phyloP scores from a whole-genome alignment of 2,888 invertebrate species.

The Cabera pusaria region DNA sequence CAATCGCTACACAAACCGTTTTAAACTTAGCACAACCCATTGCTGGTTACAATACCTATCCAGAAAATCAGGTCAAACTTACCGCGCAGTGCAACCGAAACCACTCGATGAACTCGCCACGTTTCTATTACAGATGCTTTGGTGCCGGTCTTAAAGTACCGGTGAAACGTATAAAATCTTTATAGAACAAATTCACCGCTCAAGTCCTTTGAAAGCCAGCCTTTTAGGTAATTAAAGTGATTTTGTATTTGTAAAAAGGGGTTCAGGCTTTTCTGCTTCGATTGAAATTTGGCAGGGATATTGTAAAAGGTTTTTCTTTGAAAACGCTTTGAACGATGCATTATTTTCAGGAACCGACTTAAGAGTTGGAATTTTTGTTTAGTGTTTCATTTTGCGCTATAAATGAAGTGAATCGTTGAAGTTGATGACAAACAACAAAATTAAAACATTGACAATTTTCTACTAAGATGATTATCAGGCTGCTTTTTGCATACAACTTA shows the following conservation, averaged over 20 bases:
- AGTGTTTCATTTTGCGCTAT: too few species aligned
- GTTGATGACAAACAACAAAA: too few species aligned
- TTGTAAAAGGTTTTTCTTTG: too few species aligned
- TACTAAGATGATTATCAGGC: too few species aligned
- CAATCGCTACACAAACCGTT: too few species aligned
- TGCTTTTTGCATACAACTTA: too few species aligned
- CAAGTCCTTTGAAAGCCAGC: slow-evolving; percentile 45
- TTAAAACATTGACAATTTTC: too few species aligned
- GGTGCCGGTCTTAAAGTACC: slow-evolving; percentile 22
- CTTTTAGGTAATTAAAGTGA: slow-evolving; percentile 57
- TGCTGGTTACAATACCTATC: slow-evolving; percentile 6
- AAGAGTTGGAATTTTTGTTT: too few species aligned
- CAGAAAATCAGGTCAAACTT: slow-evolving; percentile 7
- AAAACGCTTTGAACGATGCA: too few species aligned
- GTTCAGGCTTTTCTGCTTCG: slow-evolving; percentile 15
- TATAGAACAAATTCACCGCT: slow-evolving; percentile 43
- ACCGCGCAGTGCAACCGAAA: slow-evolving; percentile 27
- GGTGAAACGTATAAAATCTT: slow-evolving; percentile 16
- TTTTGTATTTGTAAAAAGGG: slow-evolving; percentile 31
- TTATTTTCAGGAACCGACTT: too few species aligned
- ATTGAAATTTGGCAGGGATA: slow-evolving; percentile 12
- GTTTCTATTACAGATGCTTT: slow-evolving; percentile 9
- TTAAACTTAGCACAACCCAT: slow-evolving; percentile 14
- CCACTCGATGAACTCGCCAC: slow-evolving; percentile 13
- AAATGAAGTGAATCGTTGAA: too few species aligned